A percentile compares a stretch with the other conserved stretches of the same genome.
Evolutionary conservation across 2,888 invertebrate species (phyloP).

Genomic region (Lymantria dispar): DNA sequence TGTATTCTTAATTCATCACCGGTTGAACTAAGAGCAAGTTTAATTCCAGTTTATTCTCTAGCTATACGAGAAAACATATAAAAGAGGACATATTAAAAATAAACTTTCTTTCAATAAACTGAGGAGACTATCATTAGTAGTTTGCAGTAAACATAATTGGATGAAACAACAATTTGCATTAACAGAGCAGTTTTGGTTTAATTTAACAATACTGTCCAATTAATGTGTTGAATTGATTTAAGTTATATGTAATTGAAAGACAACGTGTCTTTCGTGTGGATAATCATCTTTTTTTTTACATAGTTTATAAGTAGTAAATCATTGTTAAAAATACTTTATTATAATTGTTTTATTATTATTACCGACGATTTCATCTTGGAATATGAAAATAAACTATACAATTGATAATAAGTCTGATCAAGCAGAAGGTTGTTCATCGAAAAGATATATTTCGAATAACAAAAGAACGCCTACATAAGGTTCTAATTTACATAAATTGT

Average conservation of each 20-base stretch:
- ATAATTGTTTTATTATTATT: too few relatives aligned
- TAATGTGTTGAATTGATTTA: neutral
- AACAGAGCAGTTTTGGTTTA: neutral
- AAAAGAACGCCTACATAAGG: slow-evolving; percentile 33
- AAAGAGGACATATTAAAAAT: too few relatives aligned
- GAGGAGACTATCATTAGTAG: neutral
- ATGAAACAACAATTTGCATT: neutral
- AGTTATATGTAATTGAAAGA: neutral
- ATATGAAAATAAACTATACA: neutral
- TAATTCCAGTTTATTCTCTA: too few relatives aligned
- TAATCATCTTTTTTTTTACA: too few relatives aligned
- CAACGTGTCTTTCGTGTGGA: too few relatives aligned
- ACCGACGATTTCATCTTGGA: neutral
- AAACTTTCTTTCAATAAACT: too few relatives aligned
- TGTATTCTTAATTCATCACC: too few relatives aligned
- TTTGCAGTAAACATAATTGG: neutral
- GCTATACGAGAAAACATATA: too few relatives aligned
- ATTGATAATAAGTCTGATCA: slow-evolving; percentile 11
- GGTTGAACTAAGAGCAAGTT: too few relatives aligned
- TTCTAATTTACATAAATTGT: slow-evolving; percentile 52
- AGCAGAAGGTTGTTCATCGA: slow-evolving; percentile 24
- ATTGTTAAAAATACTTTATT: too few relatives aligned
- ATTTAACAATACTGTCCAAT: neutral
- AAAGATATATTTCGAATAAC: slow-evolving; percentile 16
- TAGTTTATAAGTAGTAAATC: too few relatives aligned